These are phyloP conservation scores for Graphium colonna DNA, from an alignment of 2,888 invertebrate species.

Conservation along the genomic window DNA sequence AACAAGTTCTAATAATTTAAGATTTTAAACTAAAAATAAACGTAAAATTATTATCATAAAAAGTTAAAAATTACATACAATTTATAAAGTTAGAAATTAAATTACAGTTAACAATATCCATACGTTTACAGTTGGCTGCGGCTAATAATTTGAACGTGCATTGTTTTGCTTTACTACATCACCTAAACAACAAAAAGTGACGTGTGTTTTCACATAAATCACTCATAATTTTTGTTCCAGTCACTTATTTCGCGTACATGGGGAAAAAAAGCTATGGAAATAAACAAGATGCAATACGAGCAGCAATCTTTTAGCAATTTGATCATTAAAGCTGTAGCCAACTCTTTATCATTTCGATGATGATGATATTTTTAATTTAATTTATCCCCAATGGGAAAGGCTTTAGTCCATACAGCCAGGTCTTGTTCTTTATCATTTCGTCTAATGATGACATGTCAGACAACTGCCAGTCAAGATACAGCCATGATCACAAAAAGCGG, in stretches of 20 bases:
- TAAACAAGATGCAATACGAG: conserved; percentile 44
- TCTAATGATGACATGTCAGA: conserved; percentile 2
- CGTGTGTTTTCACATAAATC: conserved; percentile 22
- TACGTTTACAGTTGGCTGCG: conserved; percentile 6
- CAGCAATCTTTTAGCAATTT: conserved; percentile 54
- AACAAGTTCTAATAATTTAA: too few species aligned
- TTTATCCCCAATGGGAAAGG: too few species aligned
- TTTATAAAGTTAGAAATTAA: too few species aligned
- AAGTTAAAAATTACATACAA: too few species aligned
- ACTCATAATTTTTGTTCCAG: conserved; percentile 34
- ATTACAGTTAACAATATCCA: conserved; percentile 4
- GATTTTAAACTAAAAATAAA: too few species aligned
- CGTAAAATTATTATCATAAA: too few species aligned
- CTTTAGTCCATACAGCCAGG: too few species aligned
- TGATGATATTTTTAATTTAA: too few species aligned
- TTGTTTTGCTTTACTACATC: neutral
- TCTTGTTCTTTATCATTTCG: too few species aligned
- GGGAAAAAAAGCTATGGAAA: conserved; percentile 39
- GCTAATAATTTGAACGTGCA: conserved; percentile 5
- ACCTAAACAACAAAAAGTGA: neutral
- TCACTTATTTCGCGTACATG: conserved; percentile 34
- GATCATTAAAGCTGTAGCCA: conserved; percentile 36
- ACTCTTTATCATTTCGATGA: neutral
- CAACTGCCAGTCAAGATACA: neutral
- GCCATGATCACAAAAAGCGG: neutral